Evolutionary conservation across 2,113 vertebrate genomes (phyloP), one percentile per base, ranked within the genome.

Genomic region (Cyprinus carpio): DNA sequence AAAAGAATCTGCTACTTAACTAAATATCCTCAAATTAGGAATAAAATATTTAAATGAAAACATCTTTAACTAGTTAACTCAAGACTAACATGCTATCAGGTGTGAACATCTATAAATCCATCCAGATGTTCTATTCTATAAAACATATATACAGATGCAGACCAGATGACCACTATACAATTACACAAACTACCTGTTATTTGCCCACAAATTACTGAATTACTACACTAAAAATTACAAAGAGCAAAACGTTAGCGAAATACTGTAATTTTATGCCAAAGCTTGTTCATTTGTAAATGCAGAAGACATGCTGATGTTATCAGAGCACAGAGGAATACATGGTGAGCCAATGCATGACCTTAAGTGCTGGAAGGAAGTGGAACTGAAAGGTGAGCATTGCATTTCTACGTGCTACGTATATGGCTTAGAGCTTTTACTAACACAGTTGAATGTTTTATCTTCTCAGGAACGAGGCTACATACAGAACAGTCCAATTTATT

Each of bases 111-210:
- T 62, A 20, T 69, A 37, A 67, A 64, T 84, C 7, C 11, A 40
- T 51, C 69, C 84, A 90, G 83, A 83, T 90, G 85, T 87, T 86
- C 60, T 13, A 15, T 16, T 62, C 64, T 81, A 80, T 75, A 87
- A 86, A 84, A 34, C 43, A 51, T 13, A 13, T 71, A 74, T 58
- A 25, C 20, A 60, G 9, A 82, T 82, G 65, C 56, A 54, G 54
- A 83, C 62, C 81, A 78, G 84, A 82, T 83, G 65, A 84, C 51
- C 67, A 58, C 78, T 40, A n/a, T 69, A 75, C n/a, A 54, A 71
- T 58, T 54, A 25, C 40, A 4, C 69, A 4, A 75, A 81, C 71
- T 72, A 58, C 62, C 84, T 85, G 58, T 81, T 37, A 69, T 76
- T 67, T 84, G n/a, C 6, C 58, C 64, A 56, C 18, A 49, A 46